Conservation (phyloP, 2,797 vertebrate genomes). For the Clamator glandarius region DNA sequence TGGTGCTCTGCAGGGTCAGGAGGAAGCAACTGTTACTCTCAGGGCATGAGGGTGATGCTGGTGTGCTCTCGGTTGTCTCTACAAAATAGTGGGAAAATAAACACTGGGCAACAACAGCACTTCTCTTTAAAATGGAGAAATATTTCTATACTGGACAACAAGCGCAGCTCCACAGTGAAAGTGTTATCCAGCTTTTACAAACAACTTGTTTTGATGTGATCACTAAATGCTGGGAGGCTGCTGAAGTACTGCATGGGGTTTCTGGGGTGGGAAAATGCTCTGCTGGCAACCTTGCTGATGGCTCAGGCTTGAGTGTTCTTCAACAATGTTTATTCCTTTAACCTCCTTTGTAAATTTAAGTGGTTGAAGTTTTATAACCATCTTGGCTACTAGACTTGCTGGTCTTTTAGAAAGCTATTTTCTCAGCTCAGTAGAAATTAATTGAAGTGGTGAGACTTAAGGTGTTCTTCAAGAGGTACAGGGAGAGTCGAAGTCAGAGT, state of each 20-base stretch:
- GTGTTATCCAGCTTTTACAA: neutral
- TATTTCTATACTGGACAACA: neutral
- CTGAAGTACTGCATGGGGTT: neutral
- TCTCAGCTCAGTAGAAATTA: neutral
- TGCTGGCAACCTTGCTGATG: conserved; percentile 4
- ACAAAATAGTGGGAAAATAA: neutral
- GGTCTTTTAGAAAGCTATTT: neutral
- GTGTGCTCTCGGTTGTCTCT: neutral
- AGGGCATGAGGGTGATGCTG: neutral
- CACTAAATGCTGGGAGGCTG: neutral
- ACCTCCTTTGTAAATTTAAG: conserved; percentile 1
- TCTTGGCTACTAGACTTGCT: neutral
- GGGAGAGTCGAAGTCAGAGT: neutral
- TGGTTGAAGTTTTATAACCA: neutral
- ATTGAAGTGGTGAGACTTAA: neutral
- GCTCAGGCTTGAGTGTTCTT: neutral
- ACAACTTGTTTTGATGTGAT: neutral
- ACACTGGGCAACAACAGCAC: neutral
- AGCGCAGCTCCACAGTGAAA: neutral
- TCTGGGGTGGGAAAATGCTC: neutral
- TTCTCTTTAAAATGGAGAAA: neutral
- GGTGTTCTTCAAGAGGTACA: neutral
- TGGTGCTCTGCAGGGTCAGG: neutral
- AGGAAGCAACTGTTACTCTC: neutral
- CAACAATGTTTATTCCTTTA: neutral